A percentile compares a stretch with the other conserved stretches of the same genome.
Evolutionary conservation across 2,113 vertebrate genomes (phyloP).

Genomic region (Taurulus bubalis): DNA sequence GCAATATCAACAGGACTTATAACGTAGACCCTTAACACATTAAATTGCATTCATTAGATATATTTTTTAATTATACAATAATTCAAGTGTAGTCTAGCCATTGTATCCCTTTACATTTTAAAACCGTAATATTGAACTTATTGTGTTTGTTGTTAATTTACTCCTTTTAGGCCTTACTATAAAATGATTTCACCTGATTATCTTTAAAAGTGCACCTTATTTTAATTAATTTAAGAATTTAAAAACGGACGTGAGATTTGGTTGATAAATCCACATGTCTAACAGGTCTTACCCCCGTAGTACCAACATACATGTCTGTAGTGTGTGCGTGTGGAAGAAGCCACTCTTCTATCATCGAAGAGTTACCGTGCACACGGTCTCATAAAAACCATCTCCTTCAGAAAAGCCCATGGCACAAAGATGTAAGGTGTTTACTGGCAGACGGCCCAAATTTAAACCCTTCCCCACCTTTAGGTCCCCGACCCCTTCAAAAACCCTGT

Average conservation of each 20-base stretch:
- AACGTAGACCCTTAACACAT: background rate
- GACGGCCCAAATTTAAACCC: slow-evolving; percentile 80
- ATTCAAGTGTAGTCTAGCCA: background rate
- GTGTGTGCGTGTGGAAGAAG: background rate
- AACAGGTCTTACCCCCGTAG: background rate
- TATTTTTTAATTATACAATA: background rate
- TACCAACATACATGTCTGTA: background rate
- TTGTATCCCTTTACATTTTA: background rate
- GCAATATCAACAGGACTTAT: background rate
- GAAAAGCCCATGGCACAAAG: slow-evolving; percentile 66
- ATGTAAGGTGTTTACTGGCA: slow-evolving; percentile 80
- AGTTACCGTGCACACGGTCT: slow-evolving; percentile 72
- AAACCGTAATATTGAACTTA: background rate
- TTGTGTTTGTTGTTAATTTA: background rate
- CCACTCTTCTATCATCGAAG: slow-evolving; percentile 64
- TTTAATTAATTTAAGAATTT: background rate
- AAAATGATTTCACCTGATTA: background rate
- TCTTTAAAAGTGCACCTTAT: slow-evolving; percentile 7
- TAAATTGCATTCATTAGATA: background rate
- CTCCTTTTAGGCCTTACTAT: background rate
- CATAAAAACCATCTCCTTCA: slow-evolving; percentile 74
- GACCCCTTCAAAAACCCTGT: slow-evolving; percentile 75
- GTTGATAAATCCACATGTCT: background rate
- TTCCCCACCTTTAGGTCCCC: slow-evolving; percentile 75
- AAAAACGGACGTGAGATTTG: slow-evolving; percentile 1